phyloP scores from a whole-genome alignment of 2,797 vertebrate genomes.

The Falco naumanni region DNA sequence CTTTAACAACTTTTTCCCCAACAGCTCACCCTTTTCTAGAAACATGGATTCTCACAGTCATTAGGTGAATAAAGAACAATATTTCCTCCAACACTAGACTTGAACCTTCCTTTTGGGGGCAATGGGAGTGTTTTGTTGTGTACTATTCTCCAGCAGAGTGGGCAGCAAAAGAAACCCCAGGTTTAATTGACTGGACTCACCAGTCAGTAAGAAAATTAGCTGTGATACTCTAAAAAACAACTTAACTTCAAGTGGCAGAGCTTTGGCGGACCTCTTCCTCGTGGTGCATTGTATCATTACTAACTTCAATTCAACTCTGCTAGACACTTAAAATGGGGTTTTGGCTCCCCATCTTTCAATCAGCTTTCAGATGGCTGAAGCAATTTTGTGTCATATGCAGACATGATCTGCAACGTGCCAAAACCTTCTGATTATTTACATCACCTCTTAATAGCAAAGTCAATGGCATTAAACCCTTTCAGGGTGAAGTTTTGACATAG shows the following conservation, averaged over 20 bases:
- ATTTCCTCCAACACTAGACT: neutral
- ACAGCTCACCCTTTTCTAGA: neutral
- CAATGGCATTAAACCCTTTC: neutral
- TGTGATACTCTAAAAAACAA: neutral
- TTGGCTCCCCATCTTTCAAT: neutral
- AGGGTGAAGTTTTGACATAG: neutral
- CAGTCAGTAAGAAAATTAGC: neutral
- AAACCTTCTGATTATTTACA: neutral
- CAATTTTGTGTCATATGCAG: accelerated
- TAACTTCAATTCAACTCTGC: neutral
- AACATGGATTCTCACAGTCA: neutral
- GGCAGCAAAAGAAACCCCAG: neutral
- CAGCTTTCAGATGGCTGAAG: neutral
- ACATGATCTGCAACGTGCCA: neutral
- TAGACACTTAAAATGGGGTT: neutral
- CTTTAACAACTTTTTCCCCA: neutral
- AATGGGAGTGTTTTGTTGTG: neutral
- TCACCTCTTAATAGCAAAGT: neutral
- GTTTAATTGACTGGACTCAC: neutral
- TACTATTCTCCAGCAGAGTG: neutral
- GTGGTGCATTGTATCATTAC: neutral
- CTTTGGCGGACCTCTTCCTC: neutral
- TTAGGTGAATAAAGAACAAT: neutral
- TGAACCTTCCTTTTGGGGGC: neutral
- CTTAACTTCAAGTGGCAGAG: neutral